A percentile compares a stretch with the other conserved stretches of the same genome.
These are phyloP conservation scores for Glaucomys volans DNA, from an alignment of 2,113 vertebrate species.

Conservation along the genomic window DNA sequence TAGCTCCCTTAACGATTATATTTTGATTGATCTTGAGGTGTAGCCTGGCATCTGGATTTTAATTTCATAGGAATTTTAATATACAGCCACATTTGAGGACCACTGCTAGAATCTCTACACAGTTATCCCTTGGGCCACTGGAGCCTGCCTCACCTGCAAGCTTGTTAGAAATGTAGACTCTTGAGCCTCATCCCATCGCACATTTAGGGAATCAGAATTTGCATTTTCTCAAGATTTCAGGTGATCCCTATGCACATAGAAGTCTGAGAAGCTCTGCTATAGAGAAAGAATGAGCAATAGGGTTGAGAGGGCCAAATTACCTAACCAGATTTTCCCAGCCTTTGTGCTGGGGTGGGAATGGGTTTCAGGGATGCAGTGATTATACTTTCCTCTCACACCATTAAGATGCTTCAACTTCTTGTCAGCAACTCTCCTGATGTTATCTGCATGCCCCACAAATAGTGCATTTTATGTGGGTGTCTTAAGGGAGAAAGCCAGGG, in stretches of 20 bases:
- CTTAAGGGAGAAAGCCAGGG: neutral
- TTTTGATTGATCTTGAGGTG: neutral
- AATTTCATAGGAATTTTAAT: neutral
- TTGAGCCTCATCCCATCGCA: neutral
- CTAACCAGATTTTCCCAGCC: neutral
- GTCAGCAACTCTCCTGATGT: neutral
- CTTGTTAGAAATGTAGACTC: neutral
- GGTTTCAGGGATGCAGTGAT: neutral
- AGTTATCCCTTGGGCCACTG: neutral
- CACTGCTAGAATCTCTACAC: neutral
- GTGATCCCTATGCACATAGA: neutral
- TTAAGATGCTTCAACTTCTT: neutral
- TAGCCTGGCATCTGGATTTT: neutral
- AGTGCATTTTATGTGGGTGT: neutral
- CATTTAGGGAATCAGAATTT: neutral
- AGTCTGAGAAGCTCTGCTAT: neutral
- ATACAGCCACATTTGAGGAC: neutral
- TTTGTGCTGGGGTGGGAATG: neutral
- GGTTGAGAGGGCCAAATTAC: neutral
- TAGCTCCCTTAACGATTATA: neutral
- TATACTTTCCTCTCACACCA: neutral
- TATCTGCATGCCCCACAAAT: slow-evolving; percentile 3
- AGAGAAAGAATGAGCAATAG: slow-evolving; percentile 44
- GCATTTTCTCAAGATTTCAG: neutral
- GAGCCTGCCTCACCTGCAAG: neutral